phyloP scores from a whole-genome alignment of 2,888 invertebrate species.

The Campopleginae sp. region DNA sequence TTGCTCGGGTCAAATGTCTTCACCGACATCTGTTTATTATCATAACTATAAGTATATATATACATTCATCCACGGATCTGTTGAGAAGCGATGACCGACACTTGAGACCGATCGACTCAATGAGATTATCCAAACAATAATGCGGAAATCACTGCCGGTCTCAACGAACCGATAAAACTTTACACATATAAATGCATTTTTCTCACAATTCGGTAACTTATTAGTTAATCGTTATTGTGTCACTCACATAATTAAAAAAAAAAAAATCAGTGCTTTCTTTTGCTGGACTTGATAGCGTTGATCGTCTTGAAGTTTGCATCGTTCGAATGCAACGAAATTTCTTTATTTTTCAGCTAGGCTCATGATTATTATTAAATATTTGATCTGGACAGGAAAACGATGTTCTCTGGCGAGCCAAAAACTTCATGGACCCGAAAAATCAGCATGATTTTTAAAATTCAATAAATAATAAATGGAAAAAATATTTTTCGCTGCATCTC shows the following conservation, averaged over 20 bases:
- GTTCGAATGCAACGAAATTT: too few relatives aligned
- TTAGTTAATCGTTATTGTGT: background rate
- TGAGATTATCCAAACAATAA: constrained; percentile 48
- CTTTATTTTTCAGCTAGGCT: too few relatives aligned
- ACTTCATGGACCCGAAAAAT: too few relatives aligned
- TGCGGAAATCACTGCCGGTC: constrained; percentile 46
- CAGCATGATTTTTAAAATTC: too few relatives aligned
- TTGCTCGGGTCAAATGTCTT: constrained; percentile 81
- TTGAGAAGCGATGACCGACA: constrained; percentile 35
- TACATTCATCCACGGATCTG: background rate
- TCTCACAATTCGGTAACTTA: background rate
- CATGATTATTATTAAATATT: too few relatives aligned
- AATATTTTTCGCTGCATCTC: too few relatives aligned
- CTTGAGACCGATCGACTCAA: constrained; percentile 52
- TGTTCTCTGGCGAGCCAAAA: too few relatives aligned
- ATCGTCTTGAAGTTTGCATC: too few relatives aligned
- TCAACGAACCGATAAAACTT: background rate
- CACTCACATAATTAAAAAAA: background rate
- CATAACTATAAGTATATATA: constrained; percentile 6
- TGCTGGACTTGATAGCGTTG: background rate
- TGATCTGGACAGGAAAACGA: too few relatives aligned
- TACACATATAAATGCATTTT: constrained; percentile 6
- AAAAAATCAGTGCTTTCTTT: background rate
- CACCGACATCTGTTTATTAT: constrained; percentile 79
- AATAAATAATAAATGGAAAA: too few relatives aligned